Evolutionary conservation across 2,888 invertebrate genomes (phyloP), one percentile per base, ranked within the genome.

Genomic region (Hemithea aestivaria): DNA sequence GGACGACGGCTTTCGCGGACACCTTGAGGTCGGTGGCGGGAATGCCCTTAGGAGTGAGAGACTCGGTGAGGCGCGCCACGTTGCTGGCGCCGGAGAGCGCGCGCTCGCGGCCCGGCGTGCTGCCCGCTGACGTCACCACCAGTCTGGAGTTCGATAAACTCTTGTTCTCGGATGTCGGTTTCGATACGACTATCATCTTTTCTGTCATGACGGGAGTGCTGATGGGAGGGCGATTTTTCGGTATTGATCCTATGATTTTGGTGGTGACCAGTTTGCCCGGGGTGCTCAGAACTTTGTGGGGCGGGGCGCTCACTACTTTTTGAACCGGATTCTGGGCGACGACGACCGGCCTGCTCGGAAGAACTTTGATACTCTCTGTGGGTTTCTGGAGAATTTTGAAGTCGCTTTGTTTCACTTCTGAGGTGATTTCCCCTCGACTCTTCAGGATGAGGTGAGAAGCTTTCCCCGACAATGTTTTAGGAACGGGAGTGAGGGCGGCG

Each of bases 11-110:
- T 66, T 87, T 88, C 1, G 88, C 78, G 0, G 87, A 85, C 6
- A 88, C 82, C 66, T 85, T 88, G 12, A 87, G 60, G 51, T 88
- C 88, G 23, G 87, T 82, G 20, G 87, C 82, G 11, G 84, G 85
- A 30, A 87, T 77, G 37, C 87, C 84, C 61, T 87, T 84, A 20
- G 81, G 80, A 9, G 80, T 84, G 42, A 81, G 65, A 16, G 70
- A 60, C 53, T 87, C 87, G 2, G 72, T 61, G 20, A 66, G 62
- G 58, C 74, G 65, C 36, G 73, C 56, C 53, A 73, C 65, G 55
- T 62, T 79, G 45, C 66, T 74, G 48, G 72, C 55, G 53, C 68
- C 74, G 10, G 65, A 56, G 7, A 29, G 9, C 5, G 65, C 47
- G 7, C 57, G 58, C 8, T 76, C 71, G 48, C 67, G 76, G 24